A percentile compares a stretch with the other conserved stretches of the same genome.
Evolutionary conservation across 1,140 invertebrate species (phyloP).

Genomic region (Limonius californicus): DNA sequence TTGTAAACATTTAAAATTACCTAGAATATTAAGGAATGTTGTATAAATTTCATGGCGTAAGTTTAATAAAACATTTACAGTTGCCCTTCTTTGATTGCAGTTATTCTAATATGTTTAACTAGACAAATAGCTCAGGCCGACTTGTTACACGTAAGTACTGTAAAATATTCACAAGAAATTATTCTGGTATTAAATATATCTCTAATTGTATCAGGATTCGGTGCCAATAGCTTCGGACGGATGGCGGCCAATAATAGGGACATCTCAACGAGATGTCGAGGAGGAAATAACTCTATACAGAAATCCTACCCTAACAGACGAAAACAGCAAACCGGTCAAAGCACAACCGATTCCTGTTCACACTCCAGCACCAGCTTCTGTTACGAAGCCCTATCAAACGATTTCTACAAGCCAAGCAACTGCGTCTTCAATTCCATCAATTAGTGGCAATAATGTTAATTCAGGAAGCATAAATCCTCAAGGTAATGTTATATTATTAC

Average conservation of each 20-base stretch:
- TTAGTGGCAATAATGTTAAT: neutral
- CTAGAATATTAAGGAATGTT: too few species aligned
- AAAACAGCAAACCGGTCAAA: neutral
- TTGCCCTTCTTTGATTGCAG: too few species aligned
- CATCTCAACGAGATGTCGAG: neutral
- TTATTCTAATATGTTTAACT: neutral
- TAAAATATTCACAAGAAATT: neutral
- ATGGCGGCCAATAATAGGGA: conserved; percentile 21
- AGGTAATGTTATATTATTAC: too few species aligned
- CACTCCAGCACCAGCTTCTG: neutral
- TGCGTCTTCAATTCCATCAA: neutral
- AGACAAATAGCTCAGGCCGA: neutral
- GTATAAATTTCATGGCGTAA: too few species aligned
- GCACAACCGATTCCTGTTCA: neutral
- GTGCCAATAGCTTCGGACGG: conserved; percentile 9
- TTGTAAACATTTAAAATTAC: too few species aligned
- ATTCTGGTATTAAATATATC: neutral
- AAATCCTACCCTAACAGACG: neutral
- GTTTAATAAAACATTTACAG: too few species aligned
- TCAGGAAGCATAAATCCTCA: neutral
- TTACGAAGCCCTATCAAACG: neutral
- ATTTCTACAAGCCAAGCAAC: neutral
- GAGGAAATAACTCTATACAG: conserved; percentile 12
- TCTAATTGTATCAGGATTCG: neutral
- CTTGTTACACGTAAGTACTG: neutral